Conservation (phyloP, 2,113 vertebrate species). For the Machaerirhynchus nigripectus region DNA sequence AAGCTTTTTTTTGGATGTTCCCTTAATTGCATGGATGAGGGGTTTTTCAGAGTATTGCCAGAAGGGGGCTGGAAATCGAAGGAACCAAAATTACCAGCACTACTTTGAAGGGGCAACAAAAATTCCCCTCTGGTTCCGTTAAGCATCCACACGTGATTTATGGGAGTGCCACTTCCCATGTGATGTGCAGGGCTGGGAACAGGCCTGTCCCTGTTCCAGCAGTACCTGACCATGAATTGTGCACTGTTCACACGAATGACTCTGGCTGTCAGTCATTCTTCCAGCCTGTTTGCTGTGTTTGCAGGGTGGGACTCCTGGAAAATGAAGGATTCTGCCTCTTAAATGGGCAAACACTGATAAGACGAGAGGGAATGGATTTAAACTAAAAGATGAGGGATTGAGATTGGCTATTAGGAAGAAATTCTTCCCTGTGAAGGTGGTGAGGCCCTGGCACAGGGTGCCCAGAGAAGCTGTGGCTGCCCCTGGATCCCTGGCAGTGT, state of each 20-base stretch:
- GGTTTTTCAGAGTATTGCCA: not conserved
- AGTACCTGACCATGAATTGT: not conserved
- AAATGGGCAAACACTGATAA: fast-evolving
- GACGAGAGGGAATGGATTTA: not conserved
- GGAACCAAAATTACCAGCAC: not conserved
- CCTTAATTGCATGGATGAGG: not conserved
- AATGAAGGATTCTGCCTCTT: not conserved
- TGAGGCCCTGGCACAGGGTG: not conserved
- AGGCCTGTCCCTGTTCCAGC: not conserved
- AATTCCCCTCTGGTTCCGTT: not conserved
- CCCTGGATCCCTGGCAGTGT: not conserved
- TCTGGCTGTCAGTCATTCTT: not conserved
- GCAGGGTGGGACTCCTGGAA: not conserved
- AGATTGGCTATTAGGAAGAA: not conserved
- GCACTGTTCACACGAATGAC: not conserved
- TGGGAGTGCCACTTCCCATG: not conserved
- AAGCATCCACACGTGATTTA: not conserved
- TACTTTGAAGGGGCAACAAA: not conserved
- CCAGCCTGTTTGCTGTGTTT: not conserved
- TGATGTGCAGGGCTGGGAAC: not conserved
- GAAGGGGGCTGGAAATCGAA: fast-evolving
- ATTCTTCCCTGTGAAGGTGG: not conserved
- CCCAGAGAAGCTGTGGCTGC: not conserved
- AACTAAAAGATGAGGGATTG: not conserved
- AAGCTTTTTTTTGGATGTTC: not conserved